Evolutionary conservation across 2,113 vertebrate genomes (phyloP), one percentile per base, ranked within the genome.

Genomic region (Gyps fulvus): DNA sequence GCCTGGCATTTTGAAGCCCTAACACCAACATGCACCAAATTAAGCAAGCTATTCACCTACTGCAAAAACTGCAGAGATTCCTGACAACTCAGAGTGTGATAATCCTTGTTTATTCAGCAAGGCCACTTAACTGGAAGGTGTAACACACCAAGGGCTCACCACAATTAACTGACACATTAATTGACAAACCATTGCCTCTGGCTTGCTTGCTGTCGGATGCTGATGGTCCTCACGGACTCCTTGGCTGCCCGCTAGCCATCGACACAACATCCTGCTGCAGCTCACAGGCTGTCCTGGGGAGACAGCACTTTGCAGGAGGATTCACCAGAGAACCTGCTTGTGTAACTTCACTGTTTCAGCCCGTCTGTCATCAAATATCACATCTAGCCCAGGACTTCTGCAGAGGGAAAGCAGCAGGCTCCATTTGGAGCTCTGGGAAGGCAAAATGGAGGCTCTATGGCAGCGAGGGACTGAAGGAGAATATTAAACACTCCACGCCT

Each of bases 401-500:
- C 18, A 42, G 29, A 58, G 12, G 13, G n/a, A 92, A 82, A 91
- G 61, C 66, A 89, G 88, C 52, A 74, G 34, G 49, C 74, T 96
- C 71, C 81, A 84, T 94, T 86, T 88, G 47, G 69, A 86, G 78
- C 49, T 69, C 67, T 80, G 26, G 34, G 84, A 93, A 95, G 43
- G 71, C 78, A 97, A 97, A 95, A 96, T 91, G 82, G 91, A 96
- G 71, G 65, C 69, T 91, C 45, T 74, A 67, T 6, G 0, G 72
- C 74, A 96, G 90, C 83, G 40, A 85, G 63, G 49, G 65, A 97
- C 54, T 1, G 3, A 87, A 82, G 57, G 58, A 90, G 83, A 97
- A 94, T 97, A 95, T 96, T 97, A 97, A 97, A 88, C 81, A 95
- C 89, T 93, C 90, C 49, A 82, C 59, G 93, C 71, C 89, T 95